A percentile compares a stretch with the other conserved stretches of the same genome.
These are phyloP conservation scores for Graptemys geographica DNA, from an alignment of 2,797 vertebrate species.

Conservation along the genomic window DNA sequence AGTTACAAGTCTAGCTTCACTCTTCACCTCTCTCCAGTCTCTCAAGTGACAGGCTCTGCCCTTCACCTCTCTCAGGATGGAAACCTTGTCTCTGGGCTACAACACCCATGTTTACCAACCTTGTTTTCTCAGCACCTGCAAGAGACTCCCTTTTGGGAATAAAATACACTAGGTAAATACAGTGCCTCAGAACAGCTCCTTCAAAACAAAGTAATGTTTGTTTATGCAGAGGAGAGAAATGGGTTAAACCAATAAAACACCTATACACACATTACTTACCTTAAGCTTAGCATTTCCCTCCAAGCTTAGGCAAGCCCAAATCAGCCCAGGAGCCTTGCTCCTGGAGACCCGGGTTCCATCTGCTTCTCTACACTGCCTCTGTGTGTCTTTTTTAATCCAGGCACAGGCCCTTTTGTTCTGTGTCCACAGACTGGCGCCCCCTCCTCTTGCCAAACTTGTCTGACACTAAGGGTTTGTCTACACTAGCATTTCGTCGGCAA, in stretches of 20 bases:
- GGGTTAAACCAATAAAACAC: background rate
- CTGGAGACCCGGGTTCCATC: fast-evolving
- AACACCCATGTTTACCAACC: background rate
- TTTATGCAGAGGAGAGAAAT: background rate
- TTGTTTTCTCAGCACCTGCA: background rate
- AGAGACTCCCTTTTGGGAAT: background rate
- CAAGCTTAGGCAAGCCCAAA: background rate
- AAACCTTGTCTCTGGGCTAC: background rate
- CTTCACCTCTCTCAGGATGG: background rate
- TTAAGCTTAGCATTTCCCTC: background rate
- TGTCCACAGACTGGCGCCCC: background rate
- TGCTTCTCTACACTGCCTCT: fast-evolving
- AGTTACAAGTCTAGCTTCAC: fast-evolving
- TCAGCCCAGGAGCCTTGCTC: fast-evolving
- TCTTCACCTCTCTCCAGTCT: background rate
- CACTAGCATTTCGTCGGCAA: too few species aligned
- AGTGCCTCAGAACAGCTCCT: background rate
- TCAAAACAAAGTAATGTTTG: background rate
- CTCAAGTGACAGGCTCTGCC: too few species aligned
- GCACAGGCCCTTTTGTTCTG: fast-evolving
- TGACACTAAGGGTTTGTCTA: too few species aligned
- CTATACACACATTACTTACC: background rate
- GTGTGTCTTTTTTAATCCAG: fast-evolving
- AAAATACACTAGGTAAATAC: background rate
- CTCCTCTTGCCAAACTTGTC: background rate